Conservation (phyloP, 2,797 vertebrate species). For the Phylloscopus collybita region DNA sequence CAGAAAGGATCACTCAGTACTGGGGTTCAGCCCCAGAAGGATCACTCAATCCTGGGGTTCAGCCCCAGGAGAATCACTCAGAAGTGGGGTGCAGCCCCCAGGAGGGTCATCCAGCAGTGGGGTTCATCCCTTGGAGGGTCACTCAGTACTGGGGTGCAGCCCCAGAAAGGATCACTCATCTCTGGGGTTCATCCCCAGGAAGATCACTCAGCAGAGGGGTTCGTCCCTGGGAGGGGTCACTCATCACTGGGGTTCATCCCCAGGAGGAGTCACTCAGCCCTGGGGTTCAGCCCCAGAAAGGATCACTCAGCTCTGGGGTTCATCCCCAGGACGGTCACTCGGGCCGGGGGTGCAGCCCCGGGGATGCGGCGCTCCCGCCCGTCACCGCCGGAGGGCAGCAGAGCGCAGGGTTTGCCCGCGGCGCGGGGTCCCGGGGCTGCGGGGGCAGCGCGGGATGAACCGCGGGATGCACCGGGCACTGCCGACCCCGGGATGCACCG, state of each 20-base stretch:
- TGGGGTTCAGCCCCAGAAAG: not conserved
- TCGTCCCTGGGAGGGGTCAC: not conserved
- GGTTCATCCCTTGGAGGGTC: too few species aligned
- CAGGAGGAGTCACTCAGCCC: not conserved
- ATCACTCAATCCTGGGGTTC: rapidly evolving
- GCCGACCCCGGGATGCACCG: too few species aligned
- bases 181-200: not conserved
- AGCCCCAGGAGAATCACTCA: too few species aligned
- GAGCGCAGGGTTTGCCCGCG: not conserved
- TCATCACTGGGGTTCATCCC: not conserved
- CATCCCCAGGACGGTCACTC: too few species aligned
- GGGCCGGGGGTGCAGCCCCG: not conserved
- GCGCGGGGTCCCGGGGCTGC: not conserved
- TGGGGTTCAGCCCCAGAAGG: not conserved
- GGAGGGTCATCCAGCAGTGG: not conserved
- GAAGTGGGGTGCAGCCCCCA: not conserved
- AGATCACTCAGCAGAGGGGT: not conserved
- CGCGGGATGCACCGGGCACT: too few species aligned
- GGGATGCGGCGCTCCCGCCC: not conserved
- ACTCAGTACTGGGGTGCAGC: rapidly evolving
- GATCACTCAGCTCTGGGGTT: rapidly evolving
- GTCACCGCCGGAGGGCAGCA: conserved; percentile 31
- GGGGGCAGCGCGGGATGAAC: not conserved
- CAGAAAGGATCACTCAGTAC: rapidly evolving
- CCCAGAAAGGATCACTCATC: too few species aligned